Percentiles rank a stretch among this genome's conserved stretches.
These are phyloP conservation scores for Pipistrellus nathusii DNA, from an alignment of 2,797 vertebrate genomes.

Conservation along the genomic window DNA sequence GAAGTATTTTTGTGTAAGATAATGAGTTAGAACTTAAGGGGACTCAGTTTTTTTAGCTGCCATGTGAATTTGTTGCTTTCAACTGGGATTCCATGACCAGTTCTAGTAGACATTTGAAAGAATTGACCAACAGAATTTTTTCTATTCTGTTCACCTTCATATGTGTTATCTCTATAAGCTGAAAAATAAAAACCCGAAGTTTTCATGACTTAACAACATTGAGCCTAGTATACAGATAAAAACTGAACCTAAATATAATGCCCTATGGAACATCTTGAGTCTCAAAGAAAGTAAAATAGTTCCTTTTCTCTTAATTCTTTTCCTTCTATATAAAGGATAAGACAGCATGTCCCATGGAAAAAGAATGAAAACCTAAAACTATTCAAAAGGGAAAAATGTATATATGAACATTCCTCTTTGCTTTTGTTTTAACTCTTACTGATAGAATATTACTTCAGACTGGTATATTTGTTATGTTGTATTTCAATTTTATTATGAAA, in stretches of 20 bases:
- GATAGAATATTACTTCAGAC: constrained; percentile 8
- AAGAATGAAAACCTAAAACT: constrained; percentile 21
- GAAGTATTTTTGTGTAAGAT: neutral
- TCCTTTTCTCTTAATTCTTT: constrained; percentile 66
- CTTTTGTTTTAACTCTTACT: neutral
- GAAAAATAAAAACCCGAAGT: neutral
- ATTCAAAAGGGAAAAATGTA: neutral
- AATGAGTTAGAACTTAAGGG: neutral
- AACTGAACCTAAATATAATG: constrained; percentile 5
- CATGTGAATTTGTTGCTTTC: neutral
- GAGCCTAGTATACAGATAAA: constrained; percentile 51
- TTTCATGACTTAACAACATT: neutral
- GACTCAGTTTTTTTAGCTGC: neutral
- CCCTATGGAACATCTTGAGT: neutral
- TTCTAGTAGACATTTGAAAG: neutral
- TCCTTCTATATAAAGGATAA: constrained; percentile 46
- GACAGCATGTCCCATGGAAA: neutral
- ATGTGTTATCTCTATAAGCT: neutral
- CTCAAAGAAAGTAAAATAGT: constrained; percentile 45
- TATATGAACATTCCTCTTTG: neutral
- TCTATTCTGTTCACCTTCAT: neutral
- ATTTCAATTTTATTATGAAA: constrained; percentile 29
- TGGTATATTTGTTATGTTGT: neutral
- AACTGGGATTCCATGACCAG: neutral
- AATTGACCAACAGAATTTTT: neutral